Conservation (phyloP, 2,797 vertebrate species). For the Thunnus albacares region DNA sequence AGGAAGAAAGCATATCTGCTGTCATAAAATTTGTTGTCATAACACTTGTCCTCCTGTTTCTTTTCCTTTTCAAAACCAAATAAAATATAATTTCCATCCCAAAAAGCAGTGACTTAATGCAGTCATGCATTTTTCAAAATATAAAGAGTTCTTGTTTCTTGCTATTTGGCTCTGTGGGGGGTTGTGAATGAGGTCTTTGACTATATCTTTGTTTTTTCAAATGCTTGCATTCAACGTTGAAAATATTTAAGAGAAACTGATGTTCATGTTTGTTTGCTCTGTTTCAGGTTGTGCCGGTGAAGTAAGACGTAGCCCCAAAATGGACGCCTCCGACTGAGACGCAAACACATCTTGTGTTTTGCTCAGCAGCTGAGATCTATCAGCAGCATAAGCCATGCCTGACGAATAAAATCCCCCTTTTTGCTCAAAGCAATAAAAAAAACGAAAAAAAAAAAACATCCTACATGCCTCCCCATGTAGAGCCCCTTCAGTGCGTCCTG, state of each 20-base stretch:
- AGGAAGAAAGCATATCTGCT: conserved; percentile 2
- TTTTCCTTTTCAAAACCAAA: background rate
- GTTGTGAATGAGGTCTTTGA: conserved; percentile 19
- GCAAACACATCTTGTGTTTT: conserved; percentile 88
- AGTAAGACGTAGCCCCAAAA: conserved; percentile 90
- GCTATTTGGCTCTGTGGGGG: background rate
- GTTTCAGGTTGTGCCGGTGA: conserved; percentile 92
- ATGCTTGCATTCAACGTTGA: conserved; percentile 11
- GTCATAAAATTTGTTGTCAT: background rate
- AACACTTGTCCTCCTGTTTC: background rate
- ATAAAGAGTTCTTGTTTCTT: background rate
- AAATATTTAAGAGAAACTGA: conserved; percentile 31
- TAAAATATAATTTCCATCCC: background rate
- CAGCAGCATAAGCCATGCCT: conserved; percentile 90
- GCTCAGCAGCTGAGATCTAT: conserved; percentile 88
- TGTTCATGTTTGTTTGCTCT: conserved; percentile 52
- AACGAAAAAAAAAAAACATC: conserved; percentile 66
- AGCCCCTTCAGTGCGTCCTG: conserved; percentile 86
- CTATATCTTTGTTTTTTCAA: background rate
- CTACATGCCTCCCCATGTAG: conserved; percentile 92
- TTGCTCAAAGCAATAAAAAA: conserved; percentile 90
- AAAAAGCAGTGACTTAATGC: background rate
- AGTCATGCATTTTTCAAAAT: background rate
- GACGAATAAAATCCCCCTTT: conserved; percentile 88
- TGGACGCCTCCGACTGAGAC: conserved; percentile 89